These are phyloP conservation scores for Papilio demoleus DNA, from an alignment of 2,888 invertebrate genomes.

Conservation along the genomic window DNA sequence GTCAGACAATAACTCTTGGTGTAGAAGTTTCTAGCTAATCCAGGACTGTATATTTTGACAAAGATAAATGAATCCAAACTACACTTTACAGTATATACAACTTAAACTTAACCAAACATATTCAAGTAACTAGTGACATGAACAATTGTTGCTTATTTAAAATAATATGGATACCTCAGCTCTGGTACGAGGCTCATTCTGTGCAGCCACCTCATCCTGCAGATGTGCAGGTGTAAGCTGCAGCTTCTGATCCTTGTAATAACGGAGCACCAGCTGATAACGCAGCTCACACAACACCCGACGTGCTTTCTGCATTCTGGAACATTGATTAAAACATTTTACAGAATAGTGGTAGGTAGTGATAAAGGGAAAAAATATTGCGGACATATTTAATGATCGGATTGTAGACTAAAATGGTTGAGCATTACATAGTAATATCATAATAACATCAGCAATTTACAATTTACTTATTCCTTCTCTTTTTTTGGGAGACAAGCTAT, in stretches of 20 bases:
- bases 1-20: too few relatives aligned
- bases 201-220: conserved; percentile 66
- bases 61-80: too few relatives aligned
- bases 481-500: neutral
- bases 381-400: too few relatives aligned
- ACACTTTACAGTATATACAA: too few relatives aligned
- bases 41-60: too few relatives aligned
- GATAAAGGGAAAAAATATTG: too few relatives aligned
- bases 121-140: neutral
- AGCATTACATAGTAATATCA: too few relatives aligned
- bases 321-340: conserved; percentile 35
- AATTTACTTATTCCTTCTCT: too few relatives aligned
- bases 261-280: conserved; percentile 67
- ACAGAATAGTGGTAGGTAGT: too few relatives aligned
- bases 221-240: conserved; percentile 60
- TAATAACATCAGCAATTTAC: too few relatives aligned
- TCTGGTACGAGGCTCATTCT: conserved; percentile 64
- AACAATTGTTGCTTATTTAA: neutral
- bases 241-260: conserved; percentile 68
- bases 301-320: conserved; percentile 67
- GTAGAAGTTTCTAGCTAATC: too few relatives aligned
- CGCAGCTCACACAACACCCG: conserved; percentile 70
- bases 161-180: conserved; percentile 65
- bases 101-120: neutral
- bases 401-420: too few relatives aligned